Evolutionary conservation across 1,140 invertebrate genomes (phyloP).

Genomic region (Lysiphlebus fabarum): DNA sequence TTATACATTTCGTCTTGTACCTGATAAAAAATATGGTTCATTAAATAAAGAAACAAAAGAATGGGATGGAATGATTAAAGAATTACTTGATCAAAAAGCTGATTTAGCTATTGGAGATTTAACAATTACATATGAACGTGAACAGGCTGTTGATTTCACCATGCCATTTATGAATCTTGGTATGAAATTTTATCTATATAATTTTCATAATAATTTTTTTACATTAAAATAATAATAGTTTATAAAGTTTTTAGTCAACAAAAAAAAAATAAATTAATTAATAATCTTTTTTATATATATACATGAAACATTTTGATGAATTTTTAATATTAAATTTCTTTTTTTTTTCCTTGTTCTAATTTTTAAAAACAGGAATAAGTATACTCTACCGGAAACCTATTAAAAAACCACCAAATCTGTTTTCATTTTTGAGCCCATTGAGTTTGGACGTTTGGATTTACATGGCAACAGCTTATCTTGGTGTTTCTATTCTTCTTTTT

Average conservation of each 20-base stretch:
- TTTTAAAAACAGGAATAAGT: constrained; percentile 65
- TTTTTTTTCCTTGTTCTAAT: not conserved
- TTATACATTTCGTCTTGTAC: constrained; percentile 79
- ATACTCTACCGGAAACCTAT: constrained; percentile 90
- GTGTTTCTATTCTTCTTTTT: constrained; percentile 89
- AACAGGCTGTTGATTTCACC: constrained; percentile 89
- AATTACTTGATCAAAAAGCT: constrained; percentile 84
- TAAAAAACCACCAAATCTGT: constrained; percentile 86
- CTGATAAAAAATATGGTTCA: constrained; percentile 78
- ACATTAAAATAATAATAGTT: not conserved
- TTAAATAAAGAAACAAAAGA: constrained; percentile 73
- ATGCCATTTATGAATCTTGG: constrained; percentile 95
- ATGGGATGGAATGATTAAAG: constrained; percentile 94
- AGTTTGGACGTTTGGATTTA: constrained; percentile 95
- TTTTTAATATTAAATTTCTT: not conserved
- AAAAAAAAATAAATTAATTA: constrained; percentile 2
- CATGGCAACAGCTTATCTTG: constrained; percentile 90
- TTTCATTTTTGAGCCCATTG: constrained; percentile 91
- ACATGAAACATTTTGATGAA: too few relatives aligned
- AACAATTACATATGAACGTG: constrained; percentile 88
- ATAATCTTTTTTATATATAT: too few relatives aligned
- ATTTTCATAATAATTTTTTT: not conserved
- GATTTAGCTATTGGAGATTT: constrained; percentile 91
- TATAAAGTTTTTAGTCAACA: not conserved
- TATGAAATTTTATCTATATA: constrained; percentile 37